These are phyloP conservation scores for Mizuhopecten yessoensis DNA, from an alignment of 1,140 invertebrate species.

Conservation along the genomic window DNA sequence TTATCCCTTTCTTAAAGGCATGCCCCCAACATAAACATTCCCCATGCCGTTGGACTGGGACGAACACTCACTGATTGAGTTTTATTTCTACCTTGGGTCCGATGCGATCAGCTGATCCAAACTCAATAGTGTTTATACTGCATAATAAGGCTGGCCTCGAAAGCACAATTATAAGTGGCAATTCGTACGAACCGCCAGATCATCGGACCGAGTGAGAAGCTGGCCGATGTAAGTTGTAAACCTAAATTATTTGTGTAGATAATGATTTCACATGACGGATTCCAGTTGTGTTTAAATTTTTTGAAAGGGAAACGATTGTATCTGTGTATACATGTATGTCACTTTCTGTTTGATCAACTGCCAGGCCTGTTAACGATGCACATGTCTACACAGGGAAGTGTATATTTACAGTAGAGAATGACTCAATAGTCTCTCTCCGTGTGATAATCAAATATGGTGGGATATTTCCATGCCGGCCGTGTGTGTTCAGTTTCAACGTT, in stretches of 20 bases:
- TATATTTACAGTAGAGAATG: neutral
- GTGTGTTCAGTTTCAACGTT: neutral
- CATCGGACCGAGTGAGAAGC: neutral
- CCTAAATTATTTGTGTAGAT: neutral
- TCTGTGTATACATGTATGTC: constrained; percentile 24
- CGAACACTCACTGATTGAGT: constrained; percentile 33
- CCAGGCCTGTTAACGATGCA: neutral
- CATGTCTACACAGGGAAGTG: neutral
- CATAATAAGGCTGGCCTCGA: constrained; percentile 1
- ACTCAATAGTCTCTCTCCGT: neutral
- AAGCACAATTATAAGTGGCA: neutral
- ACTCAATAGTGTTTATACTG: constrained; percentile 8
- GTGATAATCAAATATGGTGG: constrained; percentile 16
- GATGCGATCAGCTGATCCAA: constrained; percentile 6
- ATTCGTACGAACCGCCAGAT: neutral
- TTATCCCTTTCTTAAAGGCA: constrained; percentile 1
- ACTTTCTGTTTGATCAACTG: constrained; percentile 23
- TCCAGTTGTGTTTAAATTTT: neutral
- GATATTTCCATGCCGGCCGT: neutral
- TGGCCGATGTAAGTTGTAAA: neutral
- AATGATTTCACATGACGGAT: neutral
- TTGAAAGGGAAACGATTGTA: constrained; percentile 14
- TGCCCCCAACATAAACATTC: neutral
- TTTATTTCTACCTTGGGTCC: constrained; percentile 13
- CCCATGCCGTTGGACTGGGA: constrained; percentile 16